phyloP scores from a whole-genome alignment of 2,888 invertebrate genomes.

The Oxystoma pomonae region DNA sequence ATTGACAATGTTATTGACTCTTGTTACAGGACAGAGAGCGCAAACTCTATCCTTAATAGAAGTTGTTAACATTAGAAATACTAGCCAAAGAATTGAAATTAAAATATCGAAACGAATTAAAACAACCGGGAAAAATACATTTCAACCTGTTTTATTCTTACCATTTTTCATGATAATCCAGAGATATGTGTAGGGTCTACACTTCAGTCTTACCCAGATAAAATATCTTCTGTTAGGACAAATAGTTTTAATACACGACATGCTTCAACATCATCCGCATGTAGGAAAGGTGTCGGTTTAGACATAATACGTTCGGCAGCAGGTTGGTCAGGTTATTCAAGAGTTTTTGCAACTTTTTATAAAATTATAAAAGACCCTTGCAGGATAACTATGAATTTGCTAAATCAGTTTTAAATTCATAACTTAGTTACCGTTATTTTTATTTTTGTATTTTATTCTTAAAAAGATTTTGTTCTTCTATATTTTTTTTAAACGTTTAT shows the following conservation, averaged over 20 bases:
- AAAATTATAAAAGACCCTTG: not conserved
- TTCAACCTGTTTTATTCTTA: slow-evolving; percentile 10
- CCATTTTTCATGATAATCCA: slow-evolving; percentile 12
- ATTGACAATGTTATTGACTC: slow-evolving; percentile 6
- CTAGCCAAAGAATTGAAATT: slow-evolving; percentile 11
- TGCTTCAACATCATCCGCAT: slow-evolving; percentile 11
- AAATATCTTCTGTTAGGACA: not conserved
- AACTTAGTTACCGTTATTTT: too few species aligned
- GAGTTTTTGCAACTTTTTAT: not conserved
- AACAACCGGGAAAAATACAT: slow-evolving; percentile 14
- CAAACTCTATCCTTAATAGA: slow-evolving; percentile 12
- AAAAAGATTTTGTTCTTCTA: too few species aligned
- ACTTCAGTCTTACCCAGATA: slow-evolving; percentile 7
- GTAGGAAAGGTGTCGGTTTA: slow-evolving; percentile 6
- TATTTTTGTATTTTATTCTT: too few species aligned
- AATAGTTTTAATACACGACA: slow-evolving; percentile 6
- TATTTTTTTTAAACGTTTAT: too few species aligned
- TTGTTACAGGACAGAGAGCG: slow-evolving; percentile 9
- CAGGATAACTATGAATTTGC: not conserved
- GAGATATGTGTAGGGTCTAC: slow-evolving; percentile 9
- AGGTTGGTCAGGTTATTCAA: slow-evolving; percentile 9
- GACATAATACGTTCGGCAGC: slow-evolving; percentile 6
- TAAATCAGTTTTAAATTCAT: not conserved
- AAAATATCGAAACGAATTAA: slow-evolving; percentile 16
- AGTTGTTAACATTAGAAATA: slow-evolving; percentile 5